Evolutionary conservation across 37 sponge, comb jelly and placozoan species (phyloP), one percentile per base, ranked within the genome.

Genomic region (Haliclona indistincta): DNA sequence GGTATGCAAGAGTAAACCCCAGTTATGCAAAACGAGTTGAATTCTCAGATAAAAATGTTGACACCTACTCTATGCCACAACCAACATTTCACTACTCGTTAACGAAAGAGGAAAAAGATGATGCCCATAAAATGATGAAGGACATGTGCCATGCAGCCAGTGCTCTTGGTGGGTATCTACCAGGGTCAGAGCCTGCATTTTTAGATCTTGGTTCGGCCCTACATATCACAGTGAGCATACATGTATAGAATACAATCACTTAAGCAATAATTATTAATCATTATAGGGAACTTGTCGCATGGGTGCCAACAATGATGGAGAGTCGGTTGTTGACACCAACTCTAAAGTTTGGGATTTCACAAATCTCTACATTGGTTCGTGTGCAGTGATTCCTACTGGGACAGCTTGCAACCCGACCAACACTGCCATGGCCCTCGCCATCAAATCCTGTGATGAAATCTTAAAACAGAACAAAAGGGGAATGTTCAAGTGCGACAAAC

Each of bases 221-320:
- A 0, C 85, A 84, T 35, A 76, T 84, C 25, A 84, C 85, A 44
- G 85, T 84, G 30, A 61, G 84, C 52, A n/a, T n/a, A n/a, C n/a
- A n/a, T n/a, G n/a, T n/a, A n/a, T n/a, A n/a, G n/a, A n/a, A n/a
- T n/a, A n/a, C n/a, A n/a, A n/a, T n/a, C n/a, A n/a, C n/a, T n/a
- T n/a, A n/a, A n/a, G n/a, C n/a, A n/a, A n/a, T n/a, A n/a, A n/a
- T n/a, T n/a, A n/a, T n/a, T n/a, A 2, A 38, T 54, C 5, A 26
- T 25, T 23, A 17, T 34, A 81, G 82, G 82, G 82, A 7, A 81
- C 82, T 4, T 67, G 71, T 63, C 82, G 82, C 15, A 81, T 81
- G 82, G 82, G 82, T 38, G 66, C 2, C 2, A 37, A 22, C 1
- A 36, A 60, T 44, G 65, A 61, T 62, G 64, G 55, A 0, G 55